Evolutionary conservation across 1,140 invertebrate species (phyloP).

Genomic region (Camponotus floridanus): DNA sequence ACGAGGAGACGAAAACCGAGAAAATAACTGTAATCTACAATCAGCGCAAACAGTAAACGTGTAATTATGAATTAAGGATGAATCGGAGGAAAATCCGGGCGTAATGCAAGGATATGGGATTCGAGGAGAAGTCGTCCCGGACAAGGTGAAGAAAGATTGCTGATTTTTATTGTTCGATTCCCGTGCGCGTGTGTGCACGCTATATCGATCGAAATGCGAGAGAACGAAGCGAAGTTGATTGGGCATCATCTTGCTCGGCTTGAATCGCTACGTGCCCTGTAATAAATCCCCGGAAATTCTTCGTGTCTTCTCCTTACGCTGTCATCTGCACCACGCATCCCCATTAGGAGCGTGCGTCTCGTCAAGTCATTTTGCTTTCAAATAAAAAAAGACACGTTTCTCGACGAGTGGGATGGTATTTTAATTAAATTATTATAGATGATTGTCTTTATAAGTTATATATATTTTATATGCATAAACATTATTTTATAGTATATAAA

Average conservation of each 20-base stretch:
- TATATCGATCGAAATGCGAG: slow-evolving; percentile 60
- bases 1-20: neutral
- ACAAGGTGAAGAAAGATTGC: slow-evolving; percentile 29
- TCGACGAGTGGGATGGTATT: neutral
- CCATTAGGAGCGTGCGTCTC: slow-evolving; percentile 25
- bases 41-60: slow-evolving; percentile 66
- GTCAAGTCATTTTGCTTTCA: slow-evolving; percentile 32
- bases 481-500: too few relatives aligned
- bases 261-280: slow-evolving; percentile 68
- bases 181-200: slow-evolving; percentile 1
- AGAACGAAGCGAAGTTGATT: slow-evolving; percentile 66
- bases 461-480: too few relatives aligned
- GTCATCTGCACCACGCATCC: neutral
- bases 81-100: slow-evolving; percentile 60
- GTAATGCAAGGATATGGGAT: slow-evolving; percentile 42
- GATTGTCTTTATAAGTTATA: too few relatives aligned
- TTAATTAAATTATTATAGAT: neutral
- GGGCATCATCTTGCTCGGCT: slow-evolving; percentile 71
- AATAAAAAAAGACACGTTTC: slow-evolving; percentile 21
- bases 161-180: slow-evolving; percentile 62
- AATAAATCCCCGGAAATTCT: slow-evolving; percentile 72
- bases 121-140: slow-evolving; percentile 24
- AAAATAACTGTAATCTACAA: slow-evolving; percentile 74
- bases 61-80: slow-evolving; percentile 74
- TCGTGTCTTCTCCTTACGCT: slow-evolving; percentile 43